Base-by-base conservation (phyloP, 92 coral and sea anemone genomes). In the Porites divaricata region DNA sequence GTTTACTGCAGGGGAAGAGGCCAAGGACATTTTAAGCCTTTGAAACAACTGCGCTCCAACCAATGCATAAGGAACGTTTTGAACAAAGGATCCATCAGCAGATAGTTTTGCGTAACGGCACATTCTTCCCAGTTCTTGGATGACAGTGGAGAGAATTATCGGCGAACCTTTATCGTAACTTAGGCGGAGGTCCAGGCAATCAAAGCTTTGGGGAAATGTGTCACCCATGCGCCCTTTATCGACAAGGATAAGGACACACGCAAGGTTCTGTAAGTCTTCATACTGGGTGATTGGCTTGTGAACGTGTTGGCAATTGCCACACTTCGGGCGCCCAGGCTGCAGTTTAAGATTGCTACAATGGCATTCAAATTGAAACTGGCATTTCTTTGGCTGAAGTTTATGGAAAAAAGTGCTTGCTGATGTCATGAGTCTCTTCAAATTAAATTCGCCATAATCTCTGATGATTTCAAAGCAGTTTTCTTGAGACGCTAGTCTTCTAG, bases 201-300 rank as follows among this genome's bases (percentile, higher is more conserved):
- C 75, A 70, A 86, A 86, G 71, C 89, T 78, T n/a, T 79, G 65
- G 22, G 89, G 89, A 61, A 86, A 86, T 13, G 89, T 86, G 78
- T 86, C 85, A 24, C 89, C 89, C 89, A 86, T 86, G 52, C 89
- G 89, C 51, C 89, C 89, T 61, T 86, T 86, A 61, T 79, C 89
- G n/a, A 86, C 85, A 63, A 86, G 80, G 58, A 86, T 78, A 12
- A 86, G 80, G n/a, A 86, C 66, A n/a, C 89, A 86, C 14, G 89
- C 85, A 45, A 86, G 72, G 28, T 72, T 76, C 41, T 86, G 80
- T 57, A 86, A 76, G 50, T 86, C 89, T 63, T 78, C 89, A 75
- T 86, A 86, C 67, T 86, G 85, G 3, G 80, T 79, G n/a, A 86
- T 86, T 1, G 49, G 54, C 48, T 79, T 86, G 52, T 86, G 89